These are phyloP conservation scores for Erythrolamprus reginae DNA, from an alignment of 2,113 vertebrate species.

Conservation along the genomic window DNA sequence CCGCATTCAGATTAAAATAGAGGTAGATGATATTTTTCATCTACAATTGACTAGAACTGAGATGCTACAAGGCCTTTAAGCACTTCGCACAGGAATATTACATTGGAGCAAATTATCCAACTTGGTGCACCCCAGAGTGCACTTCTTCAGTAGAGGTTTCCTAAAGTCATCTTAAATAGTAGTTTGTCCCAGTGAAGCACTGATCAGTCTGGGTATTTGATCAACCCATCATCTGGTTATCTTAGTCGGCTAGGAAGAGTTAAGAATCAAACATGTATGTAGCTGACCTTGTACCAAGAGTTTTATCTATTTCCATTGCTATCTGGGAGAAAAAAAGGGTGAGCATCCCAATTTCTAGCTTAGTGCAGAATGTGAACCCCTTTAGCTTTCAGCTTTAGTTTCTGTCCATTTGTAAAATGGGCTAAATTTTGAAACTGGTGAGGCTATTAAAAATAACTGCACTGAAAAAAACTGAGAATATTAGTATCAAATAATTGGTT, in stretches of 20 bases:
- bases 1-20: neutral
- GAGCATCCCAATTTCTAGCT: neutral
- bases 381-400: neutral
- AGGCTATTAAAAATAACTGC: neutral
- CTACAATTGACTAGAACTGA: neutral
- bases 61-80: neutral
- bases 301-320: neutral
- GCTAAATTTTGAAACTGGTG: neutral
- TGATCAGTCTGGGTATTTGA: neutral
- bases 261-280: neutral
- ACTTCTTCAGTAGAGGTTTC: neutral
- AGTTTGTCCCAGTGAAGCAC: neutral
- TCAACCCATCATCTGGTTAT: neutral
- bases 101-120: neutral
- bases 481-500: too few relatives aligned
- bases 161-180: neutral
- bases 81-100: neutral
- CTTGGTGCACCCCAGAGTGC: neutral
- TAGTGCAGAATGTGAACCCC: neutral
- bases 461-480: neutral
- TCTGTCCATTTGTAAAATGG: neutral
- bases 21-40: neutral
- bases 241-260: neutral
- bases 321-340: neutral
- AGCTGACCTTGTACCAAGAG: neutral